Conservation (phyloP, 2,888 invertebrate genomes). For the Drosophila infuscata region DNA sequence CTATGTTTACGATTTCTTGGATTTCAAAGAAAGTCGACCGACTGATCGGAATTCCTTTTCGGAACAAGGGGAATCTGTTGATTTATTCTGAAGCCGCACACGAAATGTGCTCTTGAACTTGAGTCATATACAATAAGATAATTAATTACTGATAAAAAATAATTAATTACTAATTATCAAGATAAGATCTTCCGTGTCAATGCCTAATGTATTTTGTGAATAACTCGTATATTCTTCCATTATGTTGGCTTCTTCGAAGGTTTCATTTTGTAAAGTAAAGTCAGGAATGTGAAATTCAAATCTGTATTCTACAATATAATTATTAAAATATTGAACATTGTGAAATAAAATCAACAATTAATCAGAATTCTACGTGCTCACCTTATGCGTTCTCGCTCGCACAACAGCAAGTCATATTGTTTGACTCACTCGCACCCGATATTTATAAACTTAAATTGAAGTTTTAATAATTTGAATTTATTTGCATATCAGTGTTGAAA, state of each 20-base stretch:
- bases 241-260: background rate
- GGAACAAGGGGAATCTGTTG: background rate
- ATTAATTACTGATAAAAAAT: background rate
- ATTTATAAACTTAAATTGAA: background rate
- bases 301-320: background rate
- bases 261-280: background rate
- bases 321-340: background rate
- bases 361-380: background rate
- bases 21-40: too few species aligned
- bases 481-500: conserved; percentile 3
- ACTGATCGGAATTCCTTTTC: background rate
- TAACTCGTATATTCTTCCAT: background rate
- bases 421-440: background rate
- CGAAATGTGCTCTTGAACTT: background rate
- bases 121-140: background rate
- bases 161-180: background rate
- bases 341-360: background rate
- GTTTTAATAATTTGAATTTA: background rate
- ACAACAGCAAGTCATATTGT: background rate
- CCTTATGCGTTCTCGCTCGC: conserved; percentile 9
- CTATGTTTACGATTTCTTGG: background rate
- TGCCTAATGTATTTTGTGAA: background rate
- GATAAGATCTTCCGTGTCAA: background rate
- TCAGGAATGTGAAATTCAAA: background rate
- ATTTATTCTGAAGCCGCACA: background rate